Base-by-base conservation (phyloP, 2,888 invertebrate species). In the Andrena flavipes region DNA sequence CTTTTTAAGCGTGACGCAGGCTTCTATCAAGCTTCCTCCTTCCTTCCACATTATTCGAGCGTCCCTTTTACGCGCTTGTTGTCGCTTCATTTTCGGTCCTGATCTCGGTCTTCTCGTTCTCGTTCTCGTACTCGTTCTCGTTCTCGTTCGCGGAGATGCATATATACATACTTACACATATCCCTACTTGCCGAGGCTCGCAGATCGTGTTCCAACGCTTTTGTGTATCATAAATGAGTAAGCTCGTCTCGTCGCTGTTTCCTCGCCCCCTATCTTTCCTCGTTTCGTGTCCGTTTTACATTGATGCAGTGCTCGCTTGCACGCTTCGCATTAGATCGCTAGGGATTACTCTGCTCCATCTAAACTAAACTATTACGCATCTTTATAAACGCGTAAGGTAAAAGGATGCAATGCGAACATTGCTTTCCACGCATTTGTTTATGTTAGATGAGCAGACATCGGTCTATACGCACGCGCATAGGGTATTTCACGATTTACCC, bases 401-500 rank as follows among this genome's bases (percentile, higher is more conserved):
- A 56, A 65, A 65, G 29, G 29, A 20, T 26, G 20, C 30, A 51
- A 33, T 10, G 29, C 56, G 42, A 54, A 70, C 65, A 69, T 79
- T 73, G 56, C 68, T 10, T 26, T 26, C 30, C 49, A 26, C 63
- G 23, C 56, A 79, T 80, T 80, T 80, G 80, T 80, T 80, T 80
- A 80, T 79, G 63, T 79, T 72, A 63, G 72, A 20, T 49, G 33
- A 72, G 42, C 33, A 72, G 48, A n/a, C 35, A 26, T 79, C 67
- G 13, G 13, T n/a, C 5, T 42, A 10, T 29, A 71, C 82, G 80
- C 67, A 80, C 67, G 80, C 81, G 74, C 80, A 70, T 42, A 1
- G 16, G 13, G 16, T 49, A 54, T 63, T 49, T 78, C 56, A n/a
- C 56, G 59, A 30, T 64, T 78, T 48, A 51, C 42, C 35, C 23